Conservation (phyloP, 2,888 invertebrate species). For the Oeneis ivallda region DNA sequence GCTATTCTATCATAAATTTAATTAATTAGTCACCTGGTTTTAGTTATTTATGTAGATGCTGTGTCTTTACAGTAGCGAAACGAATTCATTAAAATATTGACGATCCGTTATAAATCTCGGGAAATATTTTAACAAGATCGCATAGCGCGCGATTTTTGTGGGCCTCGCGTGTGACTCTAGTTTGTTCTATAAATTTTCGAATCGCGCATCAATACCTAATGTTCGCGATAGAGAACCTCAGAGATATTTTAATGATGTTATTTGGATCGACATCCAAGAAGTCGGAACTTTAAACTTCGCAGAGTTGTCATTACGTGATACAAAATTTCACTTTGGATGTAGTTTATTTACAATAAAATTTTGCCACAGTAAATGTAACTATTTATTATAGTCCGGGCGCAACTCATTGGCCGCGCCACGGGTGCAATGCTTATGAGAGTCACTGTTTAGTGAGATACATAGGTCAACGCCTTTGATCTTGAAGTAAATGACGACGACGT, state of each 20-base stretch:
- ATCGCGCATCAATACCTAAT: conserved; percentile 29
- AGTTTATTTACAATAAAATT: no score
- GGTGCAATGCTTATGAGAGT: no score
- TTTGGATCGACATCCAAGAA: background rate
- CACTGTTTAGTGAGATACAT: no score
- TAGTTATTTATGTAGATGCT: conserved; percentile 4
- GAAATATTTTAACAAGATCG: conserved; percentile 66
- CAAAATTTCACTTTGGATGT: no score
- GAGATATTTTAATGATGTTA: conserved; percentile 36
- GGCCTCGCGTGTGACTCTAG: conserved; percentile 32
- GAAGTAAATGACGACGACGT: no score
- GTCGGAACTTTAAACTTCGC: background rate
- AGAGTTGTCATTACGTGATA: background rate
- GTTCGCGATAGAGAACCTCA: background rate
- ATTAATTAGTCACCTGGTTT: background rate
- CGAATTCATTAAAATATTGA: conserved; percentile 62
- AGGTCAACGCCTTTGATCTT: no score
- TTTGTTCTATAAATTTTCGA: conserved; percentile 30
- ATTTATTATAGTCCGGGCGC: no score
- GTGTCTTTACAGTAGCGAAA: conserved; percentile 41
- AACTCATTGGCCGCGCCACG: no score
- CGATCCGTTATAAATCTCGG: conserved; percentile 56
- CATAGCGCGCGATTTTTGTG: conserved; percentile 45
- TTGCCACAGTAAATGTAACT: no score
- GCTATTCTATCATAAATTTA: conserved; percentile 1